A percentile compares a stretch with the other conserved stretches of the same genome.
phyloP scores from a whole-genome alignment of 1,140 invertebrate species.

The Chionoecetes opilio region DNA sequence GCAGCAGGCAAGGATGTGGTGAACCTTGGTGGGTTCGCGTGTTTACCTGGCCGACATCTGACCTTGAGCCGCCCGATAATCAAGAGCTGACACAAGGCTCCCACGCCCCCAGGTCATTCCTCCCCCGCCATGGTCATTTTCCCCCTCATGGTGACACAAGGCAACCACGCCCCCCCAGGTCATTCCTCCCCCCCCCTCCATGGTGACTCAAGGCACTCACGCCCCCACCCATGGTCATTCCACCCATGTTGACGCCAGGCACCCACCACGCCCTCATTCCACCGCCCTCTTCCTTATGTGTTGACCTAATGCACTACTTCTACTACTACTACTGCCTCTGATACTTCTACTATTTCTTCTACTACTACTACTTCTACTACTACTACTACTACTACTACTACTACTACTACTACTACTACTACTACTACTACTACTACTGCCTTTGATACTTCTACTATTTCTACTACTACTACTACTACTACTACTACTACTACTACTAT shows the following conservation, averaged over 20 bases:
- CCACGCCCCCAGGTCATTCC: background rate
- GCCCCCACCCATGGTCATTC: background rate
- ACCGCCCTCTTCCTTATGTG: background rate
- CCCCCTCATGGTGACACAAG: background rate
- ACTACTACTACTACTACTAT: too few relatives aligned
- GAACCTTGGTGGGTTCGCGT: background rate
- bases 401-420: background rate
- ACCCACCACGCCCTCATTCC: background rate
- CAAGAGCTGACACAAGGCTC: background rate
- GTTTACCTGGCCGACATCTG: background rate
- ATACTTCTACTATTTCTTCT: background rate
- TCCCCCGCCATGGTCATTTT: background rate
- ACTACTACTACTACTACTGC: background rate
- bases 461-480: too few relatives aligned
- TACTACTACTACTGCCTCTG: background rate
- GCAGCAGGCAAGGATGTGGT: background rate
- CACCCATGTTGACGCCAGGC: background rate
- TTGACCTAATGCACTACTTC: too few relatives aligned
- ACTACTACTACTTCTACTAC: background rate
- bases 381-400: background rate
- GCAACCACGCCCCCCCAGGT: background rate
- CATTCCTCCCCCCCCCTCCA: background rate
- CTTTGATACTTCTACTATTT: background rate
- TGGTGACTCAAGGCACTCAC: too few relatives aligned
- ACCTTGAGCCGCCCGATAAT: conserved; percentile 5